Percentiles rank a stretch among this genome's conserved stretches.
These are phyloP conservation scores for Pardosa pseudoannulata DNA, from an alignment of 2,888 invertebrate species.

Conservation along the genomic window DNA sequence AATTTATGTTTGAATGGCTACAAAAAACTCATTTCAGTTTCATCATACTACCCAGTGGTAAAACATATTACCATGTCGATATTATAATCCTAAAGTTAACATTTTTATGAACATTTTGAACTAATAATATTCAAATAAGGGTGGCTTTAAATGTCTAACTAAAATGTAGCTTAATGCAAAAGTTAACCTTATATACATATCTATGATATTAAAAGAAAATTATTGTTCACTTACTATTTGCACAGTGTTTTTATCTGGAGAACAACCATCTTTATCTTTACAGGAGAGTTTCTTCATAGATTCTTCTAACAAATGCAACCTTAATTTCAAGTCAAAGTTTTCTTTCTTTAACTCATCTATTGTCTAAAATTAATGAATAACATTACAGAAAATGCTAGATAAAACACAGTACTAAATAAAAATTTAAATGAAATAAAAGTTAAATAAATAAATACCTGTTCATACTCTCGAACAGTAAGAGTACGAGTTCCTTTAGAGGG, in stretches of 20 bases:
- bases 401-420: too few species aligned
- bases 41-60: too few species aligned
- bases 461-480: constrained; percentile 66
- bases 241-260: constrained; percentile 25
- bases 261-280: constrained; percentile 17
- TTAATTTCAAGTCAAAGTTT: constrained; percentile 92
- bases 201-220: too few species aligned
- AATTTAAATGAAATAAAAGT: not conserved
- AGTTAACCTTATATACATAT: too few species aligned
- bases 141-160: too few species aligned
- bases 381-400: not conserved
- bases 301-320: constrained; percentile 90
- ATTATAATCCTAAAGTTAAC: too few species aligned
- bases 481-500: constrained; percentile 43
- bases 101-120: too few species aligned
- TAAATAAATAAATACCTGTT: constrained; percentile 62
- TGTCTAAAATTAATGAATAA: constrained; percentile 32
- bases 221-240: constrained; percentile 39
- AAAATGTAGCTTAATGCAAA: too few species aligned
- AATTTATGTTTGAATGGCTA: too few species aligned
- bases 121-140: too few species aligned
- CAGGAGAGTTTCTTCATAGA: constrained; percentile 20
- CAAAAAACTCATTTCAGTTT: too few species aligned
- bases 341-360: constrained; percentile 88
- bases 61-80: too few species aligned